Conservation (phyloP, 2,113 vertebrate genomes). For the Austrofundulus limnaeus region DNA sequence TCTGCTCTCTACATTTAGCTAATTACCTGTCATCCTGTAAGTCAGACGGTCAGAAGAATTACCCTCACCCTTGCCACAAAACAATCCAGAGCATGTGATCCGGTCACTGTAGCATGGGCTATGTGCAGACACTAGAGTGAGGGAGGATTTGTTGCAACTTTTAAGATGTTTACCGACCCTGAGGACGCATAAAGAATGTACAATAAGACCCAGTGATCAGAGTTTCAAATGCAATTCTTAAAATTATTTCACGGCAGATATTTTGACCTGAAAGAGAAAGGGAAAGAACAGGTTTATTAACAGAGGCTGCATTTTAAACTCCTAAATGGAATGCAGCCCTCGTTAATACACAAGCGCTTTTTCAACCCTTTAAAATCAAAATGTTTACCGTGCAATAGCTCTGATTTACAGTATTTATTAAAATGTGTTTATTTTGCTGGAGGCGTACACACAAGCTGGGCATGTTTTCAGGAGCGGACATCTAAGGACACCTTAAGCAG, state of each 20-base stretch:
- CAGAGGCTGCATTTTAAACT: too few relatives aligned
- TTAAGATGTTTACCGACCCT: conserved; percentile 16
- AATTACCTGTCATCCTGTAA: conserved; percentile 65
- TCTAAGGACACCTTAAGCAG: conserved; percentile 30
- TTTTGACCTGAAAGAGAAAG: too few relatives aligned
- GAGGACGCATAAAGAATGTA: background rate
- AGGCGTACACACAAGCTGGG: background rate
- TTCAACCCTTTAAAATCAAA: too few relatives aligned
- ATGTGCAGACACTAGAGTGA: conserved; percentile 14
- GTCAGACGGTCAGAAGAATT: conserved; percentile 42
- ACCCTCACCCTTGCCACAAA: conserved; percentile 40
- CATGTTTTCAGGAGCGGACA: conserved; percentile 8
- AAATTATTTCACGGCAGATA: too few relatives aligned
- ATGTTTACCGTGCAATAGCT: too few relatives aligned
- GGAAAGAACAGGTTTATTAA: too few relatives aligned
- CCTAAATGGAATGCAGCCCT: too few relatives aligned
- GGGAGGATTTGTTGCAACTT: conserved; percentile 37
- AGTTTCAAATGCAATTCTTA: too few relatives aligned
- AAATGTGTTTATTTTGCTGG: background rate
- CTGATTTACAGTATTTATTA: background rate
- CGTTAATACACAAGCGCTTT: too few relatives aligned
- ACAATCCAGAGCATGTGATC: conserved; percentile 56
- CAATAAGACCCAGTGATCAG: too few relatives aligned
- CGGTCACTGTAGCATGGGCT: conserved; percentile 12
- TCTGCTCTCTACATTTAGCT: conserved; percentile 58